phyloP scores from a whole-genome alignment of 2,113 vertebrate species.

The Poicephalus gulielmi region DNA sequence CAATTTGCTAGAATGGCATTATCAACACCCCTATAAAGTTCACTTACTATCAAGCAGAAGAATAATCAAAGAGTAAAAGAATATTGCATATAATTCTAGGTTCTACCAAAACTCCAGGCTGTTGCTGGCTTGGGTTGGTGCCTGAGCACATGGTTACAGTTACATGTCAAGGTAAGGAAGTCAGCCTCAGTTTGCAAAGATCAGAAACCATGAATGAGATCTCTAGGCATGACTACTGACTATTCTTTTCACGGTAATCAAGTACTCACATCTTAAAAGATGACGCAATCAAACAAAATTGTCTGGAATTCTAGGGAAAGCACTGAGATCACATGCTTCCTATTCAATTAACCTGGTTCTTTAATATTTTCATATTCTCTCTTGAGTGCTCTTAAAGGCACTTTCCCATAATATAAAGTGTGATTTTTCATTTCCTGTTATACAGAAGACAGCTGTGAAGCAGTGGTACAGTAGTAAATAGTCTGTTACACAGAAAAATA shows the following conservation, averaged over 20 bases:
- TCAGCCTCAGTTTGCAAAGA: not conserved
- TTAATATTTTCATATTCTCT: not conserved
- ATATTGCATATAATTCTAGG: not conserved
- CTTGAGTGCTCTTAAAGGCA: not conserved
- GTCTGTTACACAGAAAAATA: not conserved
- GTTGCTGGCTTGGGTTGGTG: not conserved
- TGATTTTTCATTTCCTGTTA: slow-evolving; percentile 9
- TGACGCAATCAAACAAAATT: not conserved
- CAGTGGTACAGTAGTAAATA: not conserved
- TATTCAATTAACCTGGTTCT: not conserved
- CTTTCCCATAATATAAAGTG: not conserved
- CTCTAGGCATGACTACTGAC: not conserved
- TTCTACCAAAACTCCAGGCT: not conserved
- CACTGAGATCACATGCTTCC: not conserved
- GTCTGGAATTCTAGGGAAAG: not conserved
- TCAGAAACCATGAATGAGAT: not conserved
- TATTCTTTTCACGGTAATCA: not conserved
- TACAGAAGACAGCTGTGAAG: not conserved
- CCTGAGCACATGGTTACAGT: not conserved
- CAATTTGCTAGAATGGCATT: not conserved
- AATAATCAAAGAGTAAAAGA: not conserved
- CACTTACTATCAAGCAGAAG: not conserved
- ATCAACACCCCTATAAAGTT: not conserved
- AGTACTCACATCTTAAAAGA: not conserved
- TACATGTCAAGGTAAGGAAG: not conserved